Evolutionary conservation across 2,888 invertebrate genomes (phyloP).

Genomic region (Drosophila lutescens): DNA sequence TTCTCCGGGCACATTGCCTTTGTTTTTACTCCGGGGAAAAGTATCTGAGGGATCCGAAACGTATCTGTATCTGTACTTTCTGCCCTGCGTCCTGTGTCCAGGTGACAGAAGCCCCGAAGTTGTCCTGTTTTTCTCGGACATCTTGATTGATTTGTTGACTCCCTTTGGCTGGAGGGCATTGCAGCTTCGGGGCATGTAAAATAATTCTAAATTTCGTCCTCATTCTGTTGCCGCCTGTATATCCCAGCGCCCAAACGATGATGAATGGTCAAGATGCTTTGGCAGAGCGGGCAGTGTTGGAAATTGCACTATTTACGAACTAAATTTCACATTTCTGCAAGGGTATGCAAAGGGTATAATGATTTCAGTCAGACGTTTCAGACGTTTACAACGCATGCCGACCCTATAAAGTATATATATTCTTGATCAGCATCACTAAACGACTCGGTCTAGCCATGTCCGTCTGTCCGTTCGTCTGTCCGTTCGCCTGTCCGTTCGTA

Average conservation of each 20-base stretch:
- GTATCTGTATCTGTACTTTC: not conserved
- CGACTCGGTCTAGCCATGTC: no score
- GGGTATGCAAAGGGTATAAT: no score
- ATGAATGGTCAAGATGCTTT: constrained; percentile 55
- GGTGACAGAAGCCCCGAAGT: constrained; percentile 18
- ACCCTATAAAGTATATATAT: no score
- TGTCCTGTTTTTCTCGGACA: constrained; percentile 10
- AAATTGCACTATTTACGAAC: not conserved
- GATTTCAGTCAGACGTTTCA: no score
- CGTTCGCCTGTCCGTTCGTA: no score
- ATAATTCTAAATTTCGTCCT: constrained; percentile 33
- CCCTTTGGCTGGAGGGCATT: constrained; percentile 1
- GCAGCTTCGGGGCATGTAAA: constrained; percentile 30
- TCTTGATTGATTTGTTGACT: constrained; percentile 44
- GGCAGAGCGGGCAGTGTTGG: not conserved
- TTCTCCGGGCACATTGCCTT: constrained; percentile 11
- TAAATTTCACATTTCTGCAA: no score
- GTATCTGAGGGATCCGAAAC: not conserved
- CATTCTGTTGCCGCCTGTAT: constrained; percentile 12
- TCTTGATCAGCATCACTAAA: no score
- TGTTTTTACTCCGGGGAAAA: constrained; percentile 11
- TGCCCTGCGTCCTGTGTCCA: constrained; percentile 2
- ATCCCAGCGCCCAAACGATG: constrained; percentile 60
- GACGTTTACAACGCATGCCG: no score
- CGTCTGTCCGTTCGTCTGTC: no score